Base-by-base conservation (phyloP, 2,797 vertebrate genomes). In the Coregonus suidteri region DNA sequence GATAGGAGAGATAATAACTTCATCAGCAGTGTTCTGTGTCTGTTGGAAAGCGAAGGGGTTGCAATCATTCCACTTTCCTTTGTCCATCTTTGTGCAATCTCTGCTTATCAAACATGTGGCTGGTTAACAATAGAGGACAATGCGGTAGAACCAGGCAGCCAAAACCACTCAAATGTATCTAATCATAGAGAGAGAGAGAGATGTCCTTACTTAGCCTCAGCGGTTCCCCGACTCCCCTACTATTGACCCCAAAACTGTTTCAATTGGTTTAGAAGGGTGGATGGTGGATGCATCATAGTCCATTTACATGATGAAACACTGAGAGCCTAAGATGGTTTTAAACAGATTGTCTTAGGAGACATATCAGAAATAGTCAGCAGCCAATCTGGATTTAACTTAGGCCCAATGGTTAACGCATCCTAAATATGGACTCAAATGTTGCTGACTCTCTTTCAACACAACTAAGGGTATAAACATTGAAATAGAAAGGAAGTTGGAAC, bases 11-110 rank as follows among this genome's bases (percentile, higher is more conserved):
- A 72, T 86, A 88, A 88, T 83, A 72, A 77, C 85, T 47, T 52
- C 69, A 84, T 90, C 89, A 90, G 84, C 90, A 87, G 82, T 88
- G 83, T 78, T 88, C 71, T 47, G 41, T 35, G 31, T 35, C 34
- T 68, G 15, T 37, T 37, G 34, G 15, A 35, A 15, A 34, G 30
- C 31, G 65, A 25, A 67, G 31, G 66, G 31, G 34, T 15, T 7
- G 66, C 30, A 7, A 37, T 13, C 15, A 35, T 37, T 68, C 34
- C 66, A 37, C 31, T 15, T 37, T 16, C 66, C 66, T 37, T 68
- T 68, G 66, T 68, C 66, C 66, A 35, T 68, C 18, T 67, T 18
- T 18, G 18, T 20, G 56, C 56, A 13, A 34, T 30, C 16, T 34
- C n/a, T 18, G 54, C 65, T 67, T 35, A 67, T 67, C 31, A 35